These are phyloP conservation scores for Melanerpes aurifrons DNA, from an alignment of 2,113 vertebrate species.

Conservation along the genomic window DNA sequence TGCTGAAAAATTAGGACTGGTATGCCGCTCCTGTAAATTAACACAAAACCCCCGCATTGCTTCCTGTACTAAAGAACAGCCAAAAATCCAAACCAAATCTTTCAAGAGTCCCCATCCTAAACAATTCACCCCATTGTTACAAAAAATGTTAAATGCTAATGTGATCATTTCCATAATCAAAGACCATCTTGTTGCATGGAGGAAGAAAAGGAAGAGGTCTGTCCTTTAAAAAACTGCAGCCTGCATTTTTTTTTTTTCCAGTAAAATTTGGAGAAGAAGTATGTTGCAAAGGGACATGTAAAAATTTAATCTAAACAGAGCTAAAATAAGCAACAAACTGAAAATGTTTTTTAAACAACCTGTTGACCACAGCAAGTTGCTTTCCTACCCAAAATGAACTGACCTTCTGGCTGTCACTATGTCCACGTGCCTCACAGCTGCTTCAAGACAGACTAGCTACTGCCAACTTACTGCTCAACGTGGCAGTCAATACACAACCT, in stretches of 20 bases:
- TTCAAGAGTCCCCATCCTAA: background rate
- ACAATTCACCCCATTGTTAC: background rate
- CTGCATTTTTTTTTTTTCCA: background rate
- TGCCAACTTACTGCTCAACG: background rate
- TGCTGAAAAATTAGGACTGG: background rate
- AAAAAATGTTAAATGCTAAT: background rate
- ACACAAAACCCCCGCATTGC: background rate
- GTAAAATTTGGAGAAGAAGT: background rate
- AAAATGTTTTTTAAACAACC: background rate
- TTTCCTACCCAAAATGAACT: background rate
- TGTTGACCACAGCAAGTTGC: background rate
- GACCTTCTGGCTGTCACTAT: background rate
- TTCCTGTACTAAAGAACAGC: background rate
- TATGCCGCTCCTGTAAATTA: background rate
- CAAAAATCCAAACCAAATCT: background rate
- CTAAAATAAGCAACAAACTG: background rate
- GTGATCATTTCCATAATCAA: background rate
- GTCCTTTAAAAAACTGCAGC: background rate
- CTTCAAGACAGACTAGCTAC: background rate
- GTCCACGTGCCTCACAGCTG: background rate
- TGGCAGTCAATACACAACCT: background rate
- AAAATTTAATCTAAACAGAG: background rate
- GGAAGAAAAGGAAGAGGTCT: accelerated
- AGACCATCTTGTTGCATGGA: background rate
- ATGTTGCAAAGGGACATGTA: background rate